Base-by-base conservation (phyloP, 2,797 vertebrate genomes). In the Anisognathus igniventris region DNA sequence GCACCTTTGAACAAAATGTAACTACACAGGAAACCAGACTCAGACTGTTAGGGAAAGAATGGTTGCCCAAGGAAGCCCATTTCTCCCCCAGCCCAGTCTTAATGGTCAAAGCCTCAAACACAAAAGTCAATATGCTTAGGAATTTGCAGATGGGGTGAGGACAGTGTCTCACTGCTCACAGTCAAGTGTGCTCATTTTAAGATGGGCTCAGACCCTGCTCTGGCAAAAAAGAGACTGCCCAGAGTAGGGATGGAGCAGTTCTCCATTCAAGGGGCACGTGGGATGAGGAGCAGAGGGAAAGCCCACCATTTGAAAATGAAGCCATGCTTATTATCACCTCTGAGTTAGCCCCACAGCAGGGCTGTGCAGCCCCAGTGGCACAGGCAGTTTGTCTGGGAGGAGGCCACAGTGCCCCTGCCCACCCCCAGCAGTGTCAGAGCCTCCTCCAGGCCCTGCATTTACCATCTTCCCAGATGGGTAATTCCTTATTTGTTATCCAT, bases 221-320 rank as follows among this genome's bases (percentile, higher is more conserved):
- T 58, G 25, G 64, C 12, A 27, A 37, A 87, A 73, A 48, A 37
- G 47, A 70, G 33, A 11, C n/a, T 28, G 37, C 60, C 65, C 1
- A 1, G 50, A 70, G 33, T 8, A 82, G n/a, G 12, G 45, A 57
- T 4, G 13, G 40, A 80, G 45, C n/a, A 54, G 23, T 3, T 78
- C 50, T 42, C 39, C 54, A 9, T 16, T 73, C 47, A 58, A 3
- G 11, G 40, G 33, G n/a, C 31, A 39, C 1, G 0, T 0, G 7
- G 54, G 28, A n/a, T 17, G 33, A 54, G 45, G 18, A 74, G 44
- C n/a, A 61, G 47, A 92, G 30, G 24, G 31, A 5, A 1, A 72
- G 19, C 11, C 27, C 12, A 21, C 7, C 31, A 18, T 25, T 21
- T 70, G 33, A 40, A 76, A 87, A 58, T 3, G 14, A 88, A 90